Base-by-base conservation (phyloP, 2,888 invertebrate species). In the Ophioninae sp. region DNA sequence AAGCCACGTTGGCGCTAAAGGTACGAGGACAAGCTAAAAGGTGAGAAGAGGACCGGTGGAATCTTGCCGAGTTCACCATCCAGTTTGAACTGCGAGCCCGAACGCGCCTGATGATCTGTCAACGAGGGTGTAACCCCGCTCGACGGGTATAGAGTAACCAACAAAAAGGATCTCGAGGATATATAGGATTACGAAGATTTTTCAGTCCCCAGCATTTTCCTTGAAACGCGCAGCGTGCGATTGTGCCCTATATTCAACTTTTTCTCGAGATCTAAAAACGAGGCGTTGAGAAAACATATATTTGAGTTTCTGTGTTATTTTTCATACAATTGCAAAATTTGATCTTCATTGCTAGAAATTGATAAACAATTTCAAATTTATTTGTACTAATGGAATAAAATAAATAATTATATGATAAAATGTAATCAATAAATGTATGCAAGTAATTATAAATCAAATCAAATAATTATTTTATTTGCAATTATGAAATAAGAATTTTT, bases 1-100 rank as follows among this genome's bases (percentile, higher is more conserved):
- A 61, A 50, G 77, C 76, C 41, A 41, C 50, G 50, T 50, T 50
- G 68, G 77, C 68, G 77, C 68, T 69, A 65, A 76, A 81, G 79
- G 81, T 76, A 75, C 69, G 65, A 65, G 37, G 64, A 10, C 21
- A 64, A 81, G 68, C 41, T 30, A 39, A 74, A 61, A 72, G 65
- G 77, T 56, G 50, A 61, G 41, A 72, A 78, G 59, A 65, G 70
- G 61, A 73, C 77, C 44, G 72, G 75, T 3, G 73, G 76, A 73
- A 65, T 74, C 64, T 65, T 64, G 62, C 65, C 64, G 20, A 79
- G 64, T 62, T 73, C 41, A 23, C 50, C 65, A 67, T 73, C 44
- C n/a, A 41, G 37, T 7, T 13, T n/a, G 59, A n/a, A 37, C 17
- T 57, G 23, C 57, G 68, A 68, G 65, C 75, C 65, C 65, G 65